Base-by-base conservation (phyloP, 2,888 invertebrate species). In the Drosophila infuscata region DNA sequence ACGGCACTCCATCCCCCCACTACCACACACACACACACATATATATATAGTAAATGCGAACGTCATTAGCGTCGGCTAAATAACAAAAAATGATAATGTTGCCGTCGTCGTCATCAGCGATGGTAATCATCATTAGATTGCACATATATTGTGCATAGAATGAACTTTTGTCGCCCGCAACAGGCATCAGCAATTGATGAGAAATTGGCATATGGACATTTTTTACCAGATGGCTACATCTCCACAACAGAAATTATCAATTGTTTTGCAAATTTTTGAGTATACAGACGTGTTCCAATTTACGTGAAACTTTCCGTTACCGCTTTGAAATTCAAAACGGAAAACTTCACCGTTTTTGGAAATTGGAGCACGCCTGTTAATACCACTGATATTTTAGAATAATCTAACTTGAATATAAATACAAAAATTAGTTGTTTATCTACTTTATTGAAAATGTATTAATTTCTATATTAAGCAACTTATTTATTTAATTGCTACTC, bases 61-160 rank as follows among this genome's bases (percentile, higher is more conserved):
- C 89, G 89, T 91, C 91, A 91, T 92, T 91, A 91, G 89, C 85
- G 82, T 83, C 77, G 83, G 76, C 83, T 83, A 88, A 81, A 90
- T 81, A 83, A 89, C 79, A 89, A 90, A 91, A 89, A 91, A 83
- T 82, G 84, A 88, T 88, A 90, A 91, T 89, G 90, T 76, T 74
- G 81, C 81, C 62, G 74, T 64, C 52, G 64, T 74, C 74, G 79
- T 79, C 78, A 74, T 78, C 81, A 74, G 65, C 61, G 70, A 62
- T 68, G 74, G 88, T 90, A 91, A 91, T 91, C 91, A 91, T 91
- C 91, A 91, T 90, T 90, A 91, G 83, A 83, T 73, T 76, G 73
- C 76, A 83, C 76, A 83, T 91, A 91, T 80, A 83, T 73, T 74
- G 73, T 76, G 82, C 74, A 83, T 86, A 76, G 79, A 69, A 72